Base-by-base conservation (phyloP, 2,113 vertebrate species). In the Lophius piscatorius region DNA sequence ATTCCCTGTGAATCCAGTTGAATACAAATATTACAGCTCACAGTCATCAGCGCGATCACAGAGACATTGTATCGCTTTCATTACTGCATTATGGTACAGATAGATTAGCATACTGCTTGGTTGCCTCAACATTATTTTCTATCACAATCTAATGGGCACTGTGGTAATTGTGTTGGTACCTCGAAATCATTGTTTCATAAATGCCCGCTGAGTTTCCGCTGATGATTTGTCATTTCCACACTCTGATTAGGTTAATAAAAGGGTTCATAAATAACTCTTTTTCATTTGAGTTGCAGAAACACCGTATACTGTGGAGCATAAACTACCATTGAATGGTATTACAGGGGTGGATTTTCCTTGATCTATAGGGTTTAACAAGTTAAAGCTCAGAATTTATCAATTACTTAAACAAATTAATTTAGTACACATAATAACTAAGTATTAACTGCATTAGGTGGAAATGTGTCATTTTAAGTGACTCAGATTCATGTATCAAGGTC, bases 11-110 rank as follows among this genome's bases (percentile, higher is more conserved):
- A 64, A 55, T 49, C 36, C 38, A 14, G 9, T 21, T 57, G 34
- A 62, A 63, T 39, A 48, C 56, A 62, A 55, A 58, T 24, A 45
- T 49, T 75, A 45, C 23, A 52, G 21, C n/a, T 12, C 23, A 39
- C 6, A 20, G 9, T 81, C n/a, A 35, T 48, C 46, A 48, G 22
- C 28, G 48, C 35, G 31, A 31, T 44, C 42, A 33, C 11, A 40
- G 22, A 26, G 42, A 45, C 41, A 42, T 24, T 20, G 11, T 38
- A 46, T 69, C 56, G 48, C 29, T 10, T 31, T 31, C 47, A 63
- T 21, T 49, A 35, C 33, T 39, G 23, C 14, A 3, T 29, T 28
- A n/a, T 44, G 20, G 46, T 31, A 33, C 45, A 33, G 39, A 55
- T 34, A 46, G 23, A 63, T 52, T 39, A 57, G 41, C 20, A 21